A percentile compares a stretch with the other conserved stretches of the same genome.
phyloP scores from a whole-genome alignment of 2,113 vertebrate species.

The Chinchilla lanigera region DNA sequence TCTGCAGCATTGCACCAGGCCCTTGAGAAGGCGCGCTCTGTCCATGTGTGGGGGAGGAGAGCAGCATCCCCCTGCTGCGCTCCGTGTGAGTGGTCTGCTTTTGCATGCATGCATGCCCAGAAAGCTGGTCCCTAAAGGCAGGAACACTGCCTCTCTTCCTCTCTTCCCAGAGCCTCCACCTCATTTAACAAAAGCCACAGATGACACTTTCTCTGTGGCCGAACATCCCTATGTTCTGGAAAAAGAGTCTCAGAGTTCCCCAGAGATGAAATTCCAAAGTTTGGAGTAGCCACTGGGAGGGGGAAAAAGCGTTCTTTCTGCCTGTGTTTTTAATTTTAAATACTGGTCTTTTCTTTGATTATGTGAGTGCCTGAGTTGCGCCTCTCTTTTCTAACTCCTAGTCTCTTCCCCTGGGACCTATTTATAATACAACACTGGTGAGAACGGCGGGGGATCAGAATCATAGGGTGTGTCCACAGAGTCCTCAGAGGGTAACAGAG shows the following conservation, averaged over 20 bases:
- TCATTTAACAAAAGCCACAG: too few species aligned
- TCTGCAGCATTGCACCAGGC: background rate
- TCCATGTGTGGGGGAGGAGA: accelerated
- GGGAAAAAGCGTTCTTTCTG: accelerated
- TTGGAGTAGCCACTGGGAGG: too few species aligned
- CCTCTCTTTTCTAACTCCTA: too few species aligned
- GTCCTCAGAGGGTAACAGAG: background rate
- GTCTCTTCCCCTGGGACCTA: background rate
- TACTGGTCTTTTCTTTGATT: background rate
- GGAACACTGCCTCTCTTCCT: accelerated
- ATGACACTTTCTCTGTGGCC: accelerated
- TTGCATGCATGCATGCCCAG: background rate
- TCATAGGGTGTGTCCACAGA: background rate
- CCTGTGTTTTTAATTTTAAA: background rate
- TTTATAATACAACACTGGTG: too few species aligned
- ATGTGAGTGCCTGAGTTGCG: background rate
- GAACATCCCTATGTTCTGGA: too few species aligned
- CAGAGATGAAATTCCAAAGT: background rate
- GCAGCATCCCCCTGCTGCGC: background rate
- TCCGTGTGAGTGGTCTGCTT: background rate
- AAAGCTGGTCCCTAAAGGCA: background rate
- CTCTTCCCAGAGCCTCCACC: background rate
- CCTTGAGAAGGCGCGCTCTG: accelerated
- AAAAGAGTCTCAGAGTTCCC: accelerated
- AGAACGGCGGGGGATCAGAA: background rate